Conservation (phyloP, 2,113 vertebrate genomes). For the Eolophus roseicapilla region DNA sequence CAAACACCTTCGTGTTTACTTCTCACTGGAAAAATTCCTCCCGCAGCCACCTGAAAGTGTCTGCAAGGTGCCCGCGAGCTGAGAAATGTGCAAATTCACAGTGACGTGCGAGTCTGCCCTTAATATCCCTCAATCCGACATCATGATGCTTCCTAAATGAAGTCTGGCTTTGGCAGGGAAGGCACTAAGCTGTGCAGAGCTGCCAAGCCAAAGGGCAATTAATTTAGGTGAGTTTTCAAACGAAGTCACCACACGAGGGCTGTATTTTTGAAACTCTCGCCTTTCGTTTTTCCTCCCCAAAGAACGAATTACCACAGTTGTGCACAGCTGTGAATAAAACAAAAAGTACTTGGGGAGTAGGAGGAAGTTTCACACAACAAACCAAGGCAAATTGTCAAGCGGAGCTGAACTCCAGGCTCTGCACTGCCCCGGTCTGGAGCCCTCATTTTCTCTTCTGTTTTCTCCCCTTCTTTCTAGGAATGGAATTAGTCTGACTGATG, state of each 20-base stretch:
- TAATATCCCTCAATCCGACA: neutral
- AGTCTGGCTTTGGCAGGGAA: neutral
- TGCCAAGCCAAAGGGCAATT: neutral
- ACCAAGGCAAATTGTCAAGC: neutral
- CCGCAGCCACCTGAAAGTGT: neutral
- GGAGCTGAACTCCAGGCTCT: neutral
- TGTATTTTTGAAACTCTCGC: fast-evolving
- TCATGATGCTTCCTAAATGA: fast-evolving
- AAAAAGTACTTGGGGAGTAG: neutral
- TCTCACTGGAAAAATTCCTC: neutral
- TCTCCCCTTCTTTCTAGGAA: neutral
- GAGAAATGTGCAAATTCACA: neutral
- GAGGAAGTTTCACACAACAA: neutral
- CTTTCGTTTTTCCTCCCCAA: fast-evolving
- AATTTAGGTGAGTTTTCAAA: neutral
- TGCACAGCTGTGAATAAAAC: neutral
- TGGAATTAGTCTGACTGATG: neutral
- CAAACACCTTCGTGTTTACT: slow-evolving; percentile 37
- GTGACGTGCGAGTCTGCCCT: neutral
- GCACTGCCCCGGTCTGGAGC: neutral
- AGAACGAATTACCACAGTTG: fast-evolving
- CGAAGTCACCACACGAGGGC: neutral
- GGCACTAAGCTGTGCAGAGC: neutral
- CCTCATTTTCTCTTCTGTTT: neutral
- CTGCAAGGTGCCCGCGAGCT: neutral